phyloP scores from a whole-genome alignment of 1,140 invertebrate species.

The Scaptomyza hsui region DNA sequence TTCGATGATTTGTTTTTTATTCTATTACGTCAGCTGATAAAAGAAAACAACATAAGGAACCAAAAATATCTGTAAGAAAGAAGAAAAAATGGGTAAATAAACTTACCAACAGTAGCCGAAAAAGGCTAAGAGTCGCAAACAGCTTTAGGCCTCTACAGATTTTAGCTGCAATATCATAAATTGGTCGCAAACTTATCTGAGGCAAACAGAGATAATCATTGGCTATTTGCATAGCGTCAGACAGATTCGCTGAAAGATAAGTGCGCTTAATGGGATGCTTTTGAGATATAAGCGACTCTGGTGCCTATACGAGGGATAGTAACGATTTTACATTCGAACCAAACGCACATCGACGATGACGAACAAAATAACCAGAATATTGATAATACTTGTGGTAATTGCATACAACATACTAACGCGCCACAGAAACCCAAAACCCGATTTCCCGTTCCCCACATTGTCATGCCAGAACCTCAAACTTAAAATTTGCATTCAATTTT shows the following conservation, averaged over 20 bases:
- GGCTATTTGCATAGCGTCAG: conserved; percentile 64
- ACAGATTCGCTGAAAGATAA: conserved; percentile 36
- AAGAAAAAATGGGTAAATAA: conserved; percentile 20
- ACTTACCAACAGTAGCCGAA: conserved; percentile 23
- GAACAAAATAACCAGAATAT: conserved; percentile 67
- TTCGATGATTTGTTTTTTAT: conserved; percentile 16
- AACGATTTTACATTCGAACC: conserved; percentile 72
- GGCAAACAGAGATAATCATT: conserved; percentile 68
- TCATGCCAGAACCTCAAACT: conserved; percentile 25
- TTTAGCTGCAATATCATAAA: conserved; percentile 74
- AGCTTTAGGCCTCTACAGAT: conserved; percentile 14
- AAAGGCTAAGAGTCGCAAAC: neutral
- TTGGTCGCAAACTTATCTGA: conserved; percentile 65
- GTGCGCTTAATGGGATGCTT: conserved; percentile 18
- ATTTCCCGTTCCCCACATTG: conserved; percentile 14
- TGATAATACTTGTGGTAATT: conserved; percentile 76
- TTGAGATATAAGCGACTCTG: conserved; percentile 55
- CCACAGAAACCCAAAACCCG: conserved; percentile 23
- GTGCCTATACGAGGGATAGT: conserved; percentile 54
- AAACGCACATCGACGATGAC: conserved; percentile 72
- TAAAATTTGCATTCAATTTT: conserved; percentile 15
- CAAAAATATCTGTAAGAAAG: conserved; percentile 1
- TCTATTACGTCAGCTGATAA: conserved; percentile 31
- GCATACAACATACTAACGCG: conserved; percentile 27
- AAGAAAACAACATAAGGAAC: neutral